Evolutionary conservation across 2,113 vertebrate species (phyloP).

Genomic region (Rhinolophus sinicus): DNA sequence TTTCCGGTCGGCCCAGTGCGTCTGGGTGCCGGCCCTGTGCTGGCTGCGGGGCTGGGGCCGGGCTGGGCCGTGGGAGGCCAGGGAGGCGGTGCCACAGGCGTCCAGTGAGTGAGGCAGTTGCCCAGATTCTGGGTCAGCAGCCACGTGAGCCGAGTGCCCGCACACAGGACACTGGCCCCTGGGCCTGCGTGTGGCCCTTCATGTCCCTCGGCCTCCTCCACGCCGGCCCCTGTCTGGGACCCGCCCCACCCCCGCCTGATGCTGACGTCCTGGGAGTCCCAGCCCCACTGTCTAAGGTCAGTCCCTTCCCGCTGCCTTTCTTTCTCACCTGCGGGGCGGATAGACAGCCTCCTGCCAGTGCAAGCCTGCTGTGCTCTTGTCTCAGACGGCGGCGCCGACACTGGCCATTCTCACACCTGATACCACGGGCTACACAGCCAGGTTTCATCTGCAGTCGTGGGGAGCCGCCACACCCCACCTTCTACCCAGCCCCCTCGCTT

Average conservation of each 20-base stretch:
- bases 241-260: not conserved
- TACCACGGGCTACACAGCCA: not conserved
- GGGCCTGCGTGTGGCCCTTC: not conserved
- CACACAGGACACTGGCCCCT: not conserved
- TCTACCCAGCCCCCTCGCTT: rapidly evolving
- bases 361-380: rapidly evolving
- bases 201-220: no score
- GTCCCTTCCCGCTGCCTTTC: not conserved
- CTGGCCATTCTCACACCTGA: not conserved
- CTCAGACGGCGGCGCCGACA: rapidly evolving
- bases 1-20: no score
- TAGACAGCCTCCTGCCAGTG: rapidly evolving
- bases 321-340: not conserved
- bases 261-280: rapidly evolving
- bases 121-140: rapidly evolving
- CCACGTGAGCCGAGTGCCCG: rapidly evolving
- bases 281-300: rapidly evolving
- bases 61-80: not conserved
- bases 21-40: no score
- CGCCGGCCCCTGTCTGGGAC: rapidly evolving
- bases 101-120: rapidly evolving
- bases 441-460: not conserved
- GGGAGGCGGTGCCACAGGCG: rapidly evolving
- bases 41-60: not conserved
- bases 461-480: rapidly evolving